Conservation (phyloP, 2,113 vertebrate species). For the Podarcis muralis region DNA sequence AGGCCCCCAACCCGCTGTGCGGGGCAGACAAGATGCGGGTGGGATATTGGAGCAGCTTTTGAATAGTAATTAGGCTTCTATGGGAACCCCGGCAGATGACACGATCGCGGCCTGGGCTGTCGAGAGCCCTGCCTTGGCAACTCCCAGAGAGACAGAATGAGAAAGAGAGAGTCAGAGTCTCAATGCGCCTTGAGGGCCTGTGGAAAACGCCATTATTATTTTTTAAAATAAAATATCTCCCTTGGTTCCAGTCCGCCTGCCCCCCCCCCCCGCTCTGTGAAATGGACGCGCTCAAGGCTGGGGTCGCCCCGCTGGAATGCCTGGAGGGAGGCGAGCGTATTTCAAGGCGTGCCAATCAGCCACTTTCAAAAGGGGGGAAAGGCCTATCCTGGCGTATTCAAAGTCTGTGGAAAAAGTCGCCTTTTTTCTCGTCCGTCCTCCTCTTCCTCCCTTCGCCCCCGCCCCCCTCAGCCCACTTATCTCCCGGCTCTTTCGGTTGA, state of each 20-base stretch:
- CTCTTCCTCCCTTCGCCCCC: slow-evolving; percentile 18
- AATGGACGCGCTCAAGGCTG: background rate
- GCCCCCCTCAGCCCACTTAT: slow-evolving; percentile 73
- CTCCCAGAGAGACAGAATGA: background rate
- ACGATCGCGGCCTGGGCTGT: slow-evolving; percentile 79
- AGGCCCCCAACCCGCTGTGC: slow-evolving; percentile 83
- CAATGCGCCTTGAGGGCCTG: slow-evolving; percentile 18
- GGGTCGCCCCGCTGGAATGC: background rate
- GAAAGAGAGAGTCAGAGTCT: background rate
- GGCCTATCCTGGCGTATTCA: slow-evolving; percentile 85
- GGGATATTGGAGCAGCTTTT: slow-evolving; percentile 90
- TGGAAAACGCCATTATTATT: slow-evolving; percentile 14
- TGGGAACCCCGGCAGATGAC: slow-evolving; percentile 98
- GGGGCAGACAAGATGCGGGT: slow-evolving; percentile 86
- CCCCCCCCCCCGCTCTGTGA: too few relatives aligned
- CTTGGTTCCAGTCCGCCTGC: slow-evolving; percentile 46
- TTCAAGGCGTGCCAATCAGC: background rate
- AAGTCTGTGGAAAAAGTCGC: slow-evolving; percentile 82
- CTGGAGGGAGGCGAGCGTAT: background rate
- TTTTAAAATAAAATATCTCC: background rate
- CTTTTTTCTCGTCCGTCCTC: slow-evolving; percentile 56
- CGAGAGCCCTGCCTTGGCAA: too few relatives aligned
- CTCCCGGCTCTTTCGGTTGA: slow-evolving; percentile 92
- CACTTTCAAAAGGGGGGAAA: slow-evolving; percentile 20
- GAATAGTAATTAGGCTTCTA: slow-evolving; percentile 91